Evolutionary conservation across 2,888 invertebrate species (phyloP).

Genomic region (Julus scanicus): DNA sequence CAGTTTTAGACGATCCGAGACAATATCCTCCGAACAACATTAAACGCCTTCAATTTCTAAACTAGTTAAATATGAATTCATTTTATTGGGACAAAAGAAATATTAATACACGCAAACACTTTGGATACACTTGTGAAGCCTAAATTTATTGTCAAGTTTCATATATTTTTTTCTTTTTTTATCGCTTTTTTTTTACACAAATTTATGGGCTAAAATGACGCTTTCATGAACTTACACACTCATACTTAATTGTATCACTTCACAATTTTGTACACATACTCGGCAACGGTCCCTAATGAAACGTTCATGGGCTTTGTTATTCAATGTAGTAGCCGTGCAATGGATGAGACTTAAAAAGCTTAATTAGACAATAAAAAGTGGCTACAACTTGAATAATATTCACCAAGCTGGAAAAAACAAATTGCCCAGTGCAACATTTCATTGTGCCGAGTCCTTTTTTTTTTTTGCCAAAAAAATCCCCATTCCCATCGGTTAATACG

Average conservation of each 20-base stretch:
- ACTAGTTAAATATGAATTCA: conserved; percentile 18
- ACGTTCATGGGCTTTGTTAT: conserved; percentile 16
- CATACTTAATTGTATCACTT: conserved; percentile 24
- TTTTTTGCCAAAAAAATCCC: not conserved
- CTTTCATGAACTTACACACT: conserved; percentile 43
- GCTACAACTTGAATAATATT: conserved; percentile 34
- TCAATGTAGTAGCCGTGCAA: conserved; percentile 28
- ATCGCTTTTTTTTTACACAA: conserved; percentile 1
- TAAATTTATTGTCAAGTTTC: conserved; percentile 37
- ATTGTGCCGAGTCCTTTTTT: not conserved
- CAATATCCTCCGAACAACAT: not conserved
- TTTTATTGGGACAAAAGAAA: conserved; percentile 23
- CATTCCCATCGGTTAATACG: conserved; percentile 44
- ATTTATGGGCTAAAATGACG: conserved; percentile 37
- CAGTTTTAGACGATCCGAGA: too few species aligned
- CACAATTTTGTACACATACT: conserved; percentile 41
- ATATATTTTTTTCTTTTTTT: conserved; percentile 13
- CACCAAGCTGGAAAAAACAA: not conserved
- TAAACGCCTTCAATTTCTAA: not conserved
- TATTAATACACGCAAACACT: conserved; percentile 40
- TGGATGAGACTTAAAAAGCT: conserved; percentile 37
- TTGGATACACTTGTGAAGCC: conserved; percentile 41
- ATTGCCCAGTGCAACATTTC: conserved; percentile 32
- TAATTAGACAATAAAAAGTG: conserved; percentile 41
- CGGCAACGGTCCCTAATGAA: conserved; percentile 17